Evolutionary conservation across 1,140 invertebrate species (phyloP).

Genomic region (Rhopalosiphum maidis): DNA sequence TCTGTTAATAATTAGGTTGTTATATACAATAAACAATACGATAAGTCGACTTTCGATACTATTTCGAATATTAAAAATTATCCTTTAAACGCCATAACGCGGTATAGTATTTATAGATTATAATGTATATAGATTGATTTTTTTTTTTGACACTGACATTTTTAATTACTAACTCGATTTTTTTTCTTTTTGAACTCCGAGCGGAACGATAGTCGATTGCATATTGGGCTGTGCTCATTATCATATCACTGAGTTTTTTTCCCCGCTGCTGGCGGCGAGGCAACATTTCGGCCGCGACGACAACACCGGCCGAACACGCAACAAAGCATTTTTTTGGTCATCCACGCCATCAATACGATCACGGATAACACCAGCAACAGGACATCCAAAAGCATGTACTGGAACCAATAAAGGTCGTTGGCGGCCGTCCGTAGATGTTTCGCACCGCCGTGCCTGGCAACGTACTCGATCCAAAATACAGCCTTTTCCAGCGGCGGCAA

Average conservation of each 20-base stretch:
- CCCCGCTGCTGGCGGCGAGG: neutral
- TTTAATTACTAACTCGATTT: neutral
- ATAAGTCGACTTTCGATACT: neutral
- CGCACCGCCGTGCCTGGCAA: slow-evolving; percentile 66
- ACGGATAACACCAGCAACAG: slow-evolving; percentile 14
- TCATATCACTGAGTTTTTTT: slow-evolving; percentile 29
- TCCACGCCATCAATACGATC: neutral
- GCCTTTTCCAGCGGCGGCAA: slow-evolving; percentile 63
- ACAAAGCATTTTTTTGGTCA: neutral
- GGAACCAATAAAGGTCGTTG: slow-evolving; percentile 57
- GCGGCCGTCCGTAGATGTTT: slow-evolving; percentile 61
- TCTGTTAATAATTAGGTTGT: too few relatives aligned
- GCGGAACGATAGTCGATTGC: neutral
- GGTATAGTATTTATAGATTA: too few relatives aligned
- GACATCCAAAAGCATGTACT: slow-evolving; percentile 59
- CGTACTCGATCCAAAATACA: slow-evolving; percentile 69
- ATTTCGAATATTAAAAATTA: neutral
- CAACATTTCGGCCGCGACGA: neutral
- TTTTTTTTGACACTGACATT: neutral
- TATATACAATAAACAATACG: neutral
- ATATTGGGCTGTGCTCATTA: neutral
- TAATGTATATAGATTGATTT: too few relatives aligned
- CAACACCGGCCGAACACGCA: neutral
- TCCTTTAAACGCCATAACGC: neutral
- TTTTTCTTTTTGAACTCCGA: neutral